These are phyloP conservation scores for Sialia sialis DNA, from an alignment of 2,113 vertebrate genomes.

Conservation along the genomic window DNA sequence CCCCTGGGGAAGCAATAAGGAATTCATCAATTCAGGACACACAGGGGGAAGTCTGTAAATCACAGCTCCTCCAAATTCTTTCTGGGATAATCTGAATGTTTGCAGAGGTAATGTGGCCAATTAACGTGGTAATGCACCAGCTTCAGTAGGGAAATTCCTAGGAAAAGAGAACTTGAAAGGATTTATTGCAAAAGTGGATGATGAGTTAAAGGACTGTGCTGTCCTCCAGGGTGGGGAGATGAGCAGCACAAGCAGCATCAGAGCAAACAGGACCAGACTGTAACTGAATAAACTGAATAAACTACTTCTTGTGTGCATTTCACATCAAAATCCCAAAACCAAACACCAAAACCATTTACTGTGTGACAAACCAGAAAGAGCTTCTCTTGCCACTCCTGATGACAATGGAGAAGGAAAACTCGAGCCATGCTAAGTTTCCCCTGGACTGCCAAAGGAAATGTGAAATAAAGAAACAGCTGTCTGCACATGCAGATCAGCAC, in stretches of 20 bases:
- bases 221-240: not conserved
- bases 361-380: not conserved
- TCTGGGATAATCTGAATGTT: not conserved
- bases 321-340: not conserved
- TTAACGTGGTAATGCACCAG: accelerated
- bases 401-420: not conserved
- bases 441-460: not conserved
- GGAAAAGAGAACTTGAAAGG: not conserved
- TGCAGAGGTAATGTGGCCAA: accelerated
- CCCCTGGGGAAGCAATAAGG: not conserved
- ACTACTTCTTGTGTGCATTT: not conserved
- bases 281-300: not conserved
- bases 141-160: not conserved
- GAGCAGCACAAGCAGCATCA: not conserved
- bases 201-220: not conserved
- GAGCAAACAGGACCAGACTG: not conserved
- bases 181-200: not conserved
- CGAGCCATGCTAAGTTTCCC: not conserved
- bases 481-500: not conserved
- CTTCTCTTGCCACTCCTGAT: not conserved
- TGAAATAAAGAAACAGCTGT: not conserved
- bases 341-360: not conserved
- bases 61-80: not conserved
- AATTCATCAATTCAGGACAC: not conserved
- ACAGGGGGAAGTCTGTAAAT: not conserved